Conservation (phyloP, 2,113 vertebrate genomes). For the Neolamprologus sp. region DNA sequence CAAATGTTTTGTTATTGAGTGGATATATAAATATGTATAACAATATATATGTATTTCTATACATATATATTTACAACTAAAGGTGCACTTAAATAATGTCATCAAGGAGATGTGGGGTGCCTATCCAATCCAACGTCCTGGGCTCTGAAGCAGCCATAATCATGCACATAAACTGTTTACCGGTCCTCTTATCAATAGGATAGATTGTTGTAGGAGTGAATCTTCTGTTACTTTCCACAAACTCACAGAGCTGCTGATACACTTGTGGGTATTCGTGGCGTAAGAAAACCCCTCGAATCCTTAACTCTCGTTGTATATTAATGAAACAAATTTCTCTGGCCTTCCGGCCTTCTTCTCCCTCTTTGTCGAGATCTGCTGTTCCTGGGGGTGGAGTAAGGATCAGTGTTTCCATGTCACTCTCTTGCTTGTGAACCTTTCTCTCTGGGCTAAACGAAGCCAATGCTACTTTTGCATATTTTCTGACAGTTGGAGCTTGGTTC, state of each 20-base stretch:
- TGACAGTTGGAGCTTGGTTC: slow-evolving; percentile 84
- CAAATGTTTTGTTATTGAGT: slow-evolving; percentile 61
- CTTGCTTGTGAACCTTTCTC: slow-evolving; percentile 81
- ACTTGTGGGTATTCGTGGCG: slow-evolving; percentile 92
- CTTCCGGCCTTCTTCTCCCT: slow-evolving; percentile 89
- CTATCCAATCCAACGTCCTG: slow-evolving; percentile 94
- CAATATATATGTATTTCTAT: slow-evolving; percentile 67
- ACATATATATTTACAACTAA: slow-evolving; percentile 63
- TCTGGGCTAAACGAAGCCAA: slow-evolving; percentile 90
- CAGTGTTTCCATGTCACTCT: slow-evolving; percentile 92
- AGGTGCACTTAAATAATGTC: slow-evolving; percentile 86
- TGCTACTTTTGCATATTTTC: slow-evolving; percentile 96
- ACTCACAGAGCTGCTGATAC: slow-evolving; percentile 95
- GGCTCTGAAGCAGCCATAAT: slow-evolving; percentile 98
- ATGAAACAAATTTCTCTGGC: slow-evolving; percentile 95
- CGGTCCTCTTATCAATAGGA: slow-evolving; percentile 93
- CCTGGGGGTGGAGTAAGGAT: slow-evolving; percentile 94
- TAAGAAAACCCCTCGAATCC: slow-evolving; percentile 90
- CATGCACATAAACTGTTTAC: slow-evolving; percentile 99
- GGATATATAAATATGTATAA: slow-evolving; percentile 69
- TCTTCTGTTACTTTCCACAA: slow-evolving; percentile 90
- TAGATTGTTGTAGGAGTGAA: slow-evolving; percentile 98
- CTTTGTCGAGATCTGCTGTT: slow-evolving; percentile 88
- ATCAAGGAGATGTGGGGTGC: slow-evolving; percentile 92
- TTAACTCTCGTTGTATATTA: slow-evolving; percentile 94